Percentiles rank a stretch among this genome's conserved stretches.
These are phyloP conservation scores for Pipa parva DNA, from an alignment of 2,113 vertebrate species.

Conservation along the genomic window DNA sequence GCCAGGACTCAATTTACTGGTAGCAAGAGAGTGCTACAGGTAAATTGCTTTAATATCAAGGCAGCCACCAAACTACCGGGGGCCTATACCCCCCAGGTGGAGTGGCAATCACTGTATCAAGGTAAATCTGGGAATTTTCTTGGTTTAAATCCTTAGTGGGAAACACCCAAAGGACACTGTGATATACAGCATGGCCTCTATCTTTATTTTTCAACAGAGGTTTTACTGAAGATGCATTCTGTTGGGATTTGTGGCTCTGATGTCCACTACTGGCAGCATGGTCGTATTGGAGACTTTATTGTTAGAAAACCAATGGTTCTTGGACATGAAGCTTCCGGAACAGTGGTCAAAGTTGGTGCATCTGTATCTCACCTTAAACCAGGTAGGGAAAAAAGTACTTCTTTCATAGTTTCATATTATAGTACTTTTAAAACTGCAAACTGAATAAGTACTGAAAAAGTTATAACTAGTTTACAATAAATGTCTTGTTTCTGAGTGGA, in stretches of 20 bases:
- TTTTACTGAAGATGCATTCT: constrained; percentile 88
- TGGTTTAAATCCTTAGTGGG: neutral
- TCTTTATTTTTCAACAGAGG: constrained; percentile 65
- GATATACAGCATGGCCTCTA: neutral
- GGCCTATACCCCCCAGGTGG: too few species aligned
- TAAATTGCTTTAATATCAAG: too few species aligned
- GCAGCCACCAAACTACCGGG: too few species aligned
- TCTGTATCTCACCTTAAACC: constrained; percentile 77
- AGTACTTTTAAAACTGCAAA: neutral
- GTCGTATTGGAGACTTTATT: constrained; percentile 80
- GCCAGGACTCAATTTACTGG: too few species aligned
- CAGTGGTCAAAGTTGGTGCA: constrained; percentile 78
- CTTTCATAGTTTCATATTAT: neutral
- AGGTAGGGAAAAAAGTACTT: constrained; percentile 53
- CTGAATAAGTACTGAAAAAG: too few species aligned
- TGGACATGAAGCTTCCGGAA: constrained; percentile 87
- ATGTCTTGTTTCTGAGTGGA: too few species aligned
- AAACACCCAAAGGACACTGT: neutral
- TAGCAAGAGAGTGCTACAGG: too few species aligned
- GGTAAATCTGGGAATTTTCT: constrained; percentile 15
- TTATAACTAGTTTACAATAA: too few species aligned
- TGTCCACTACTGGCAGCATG: constrained; percentile 90
- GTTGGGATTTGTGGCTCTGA: constrained; percentile 96
- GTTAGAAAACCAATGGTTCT: constrained; percentile 85
- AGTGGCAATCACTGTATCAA: too few species aligned